A percentile compares a stretch with the other conserved stretches of the same genome.
Evolutionary conservation across 2,888 invertebrate genomes (phyloP).

Genomic region (Orchesella flavescens): DNA sequence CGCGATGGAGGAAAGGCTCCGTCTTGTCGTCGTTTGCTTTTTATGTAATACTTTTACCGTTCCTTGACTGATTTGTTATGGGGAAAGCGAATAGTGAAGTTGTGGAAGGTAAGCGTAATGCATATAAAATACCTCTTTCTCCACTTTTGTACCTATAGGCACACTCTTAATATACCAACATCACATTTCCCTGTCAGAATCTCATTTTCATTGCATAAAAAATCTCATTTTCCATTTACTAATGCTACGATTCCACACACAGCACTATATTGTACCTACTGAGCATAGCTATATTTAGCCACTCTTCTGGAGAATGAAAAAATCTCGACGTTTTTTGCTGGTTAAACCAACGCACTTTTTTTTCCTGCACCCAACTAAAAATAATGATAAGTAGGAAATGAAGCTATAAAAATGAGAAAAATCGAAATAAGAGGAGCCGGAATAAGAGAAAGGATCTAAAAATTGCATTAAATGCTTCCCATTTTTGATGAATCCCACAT

Average conservation of each 20-base stretch:
- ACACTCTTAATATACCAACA: constrained; percentile 23
- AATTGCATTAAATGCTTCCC: neutral
- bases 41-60: constrained; percentile 14
- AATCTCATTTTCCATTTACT: constrained; percentile 41
- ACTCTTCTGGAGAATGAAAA: neutral
- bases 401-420: constrained; percentile 44
- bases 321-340: neutral
- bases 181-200: constrained; percentile 42
- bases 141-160: neutral
- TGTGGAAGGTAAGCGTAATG: neutral
- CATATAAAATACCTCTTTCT: neutral
- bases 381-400: constrained; percentile 44
- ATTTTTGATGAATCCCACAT: neutral
- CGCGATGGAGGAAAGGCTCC: constrained; percentile 70
- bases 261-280: no score
- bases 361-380: neutral
- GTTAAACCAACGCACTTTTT: constrained; percentile 5
- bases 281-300: neutral
- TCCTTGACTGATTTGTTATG: constrained; percentile 7
- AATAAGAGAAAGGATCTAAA: constrained; percentile 2
- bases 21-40: constrained; percentile 60
- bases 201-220: constrained; percentile 37
- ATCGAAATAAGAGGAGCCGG: constrained; percentile 18
- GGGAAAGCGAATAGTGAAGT: neutral
- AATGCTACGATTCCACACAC: neutral